Conservation (phyloP, 2,113 vertebrate species). For the Meriones unguiculatus region DNA sequence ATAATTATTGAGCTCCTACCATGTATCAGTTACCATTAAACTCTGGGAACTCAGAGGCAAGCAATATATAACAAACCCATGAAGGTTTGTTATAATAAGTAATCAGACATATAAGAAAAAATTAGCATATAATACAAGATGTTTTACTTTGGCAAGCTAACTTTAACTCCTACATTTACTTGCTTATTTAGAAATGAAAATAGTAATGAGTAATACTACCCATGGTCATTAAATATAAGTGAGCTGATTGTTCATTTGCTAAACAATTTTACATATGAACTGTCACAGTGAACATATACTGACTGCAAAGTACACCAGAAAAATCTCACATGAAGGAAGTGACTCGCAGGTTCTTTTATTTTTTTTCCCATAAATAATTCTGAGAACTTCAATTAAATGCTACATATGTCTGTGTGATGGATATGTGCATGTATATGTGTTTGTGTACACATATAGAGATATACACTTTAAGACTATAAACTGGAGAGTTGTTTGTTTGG, state of each 20-base stretch:
- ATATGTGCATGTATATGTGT: rapidly evolving
- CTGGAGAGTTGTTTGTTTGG: neutral
- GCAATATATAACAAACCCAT: neutral
- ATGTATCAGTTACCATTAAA: neutral
- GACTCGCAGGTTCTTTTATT: neutral
- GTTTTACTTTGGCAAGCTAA: conserved; percentile 3
- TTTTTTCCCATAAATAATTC: conserved; percentile 25
- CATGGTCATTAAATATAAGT: neutral
- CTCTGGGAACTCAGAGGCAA: neutral
- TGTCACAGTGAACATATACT: neutral
- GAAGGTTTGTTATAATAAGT: neutral
- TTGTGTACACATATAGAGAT: neutral
- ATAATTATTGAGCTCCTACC: neutral
- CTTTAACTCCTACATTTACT: neutral
- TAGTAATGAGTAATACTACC: neutral
- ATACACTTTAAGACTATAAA: conserved; percentile 19
- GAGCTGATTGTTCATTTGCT: neutral
- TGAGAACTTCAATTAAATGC: neutral
- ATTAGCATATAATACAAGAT: neutral
- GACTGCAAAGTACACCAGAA: neutral
- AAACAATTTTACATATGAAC: neutral
- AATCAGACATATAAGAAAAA: conserved; percentile 16
- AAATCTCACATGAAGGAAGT: neutral
- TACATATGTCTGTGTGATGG: neutral
- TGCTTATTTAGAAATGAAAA: conserved; percentile 35